Percentiles rank a stretch among this genome's conserved stretches.
phyloP scores from a whole-genome alignment of 2,888 invertebrate genomes.

The Tolmerus cingulatus region DNA sequence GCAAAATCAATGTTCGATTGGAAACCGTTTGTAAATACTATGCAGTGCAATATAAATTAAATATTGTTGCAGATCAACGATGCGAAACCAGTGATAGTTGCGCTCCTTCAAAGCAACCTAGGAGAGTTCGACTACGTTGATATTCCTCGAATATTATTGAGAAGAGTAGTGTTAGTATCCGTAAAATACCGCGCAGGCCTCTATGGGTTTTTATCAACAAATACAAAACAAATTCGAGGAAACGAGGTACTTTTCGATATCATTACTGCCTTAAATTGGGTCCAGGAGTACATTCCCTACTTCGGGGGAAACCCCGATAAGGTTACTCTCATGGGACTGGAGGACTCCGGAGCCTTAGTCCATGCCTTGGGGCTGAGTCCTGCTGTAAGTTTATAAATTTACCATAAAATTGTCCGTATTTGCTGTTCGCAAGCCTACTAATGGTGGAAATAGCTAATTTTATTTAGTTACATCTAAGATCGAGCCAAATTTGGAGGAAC shows the following conservation, averaged over 20 bases:
- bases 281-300: conserved; percentile 6
- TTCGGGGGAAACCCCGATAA: conserved; percentile 9
- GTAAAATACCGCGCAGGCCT: not conserved
- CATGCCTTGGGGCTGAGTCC: conserved; percentile 47
- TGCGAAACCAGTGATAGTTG: conserved; percentile 17
- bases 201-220: conserved; percentile 12
- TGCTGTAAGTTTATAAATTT: not conserved
- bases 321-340: conserved; percentile 5
- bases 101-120: conserved; percentile 2
- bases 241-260: conserved; percentile 10
- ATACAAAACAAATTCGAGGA: not conserved
- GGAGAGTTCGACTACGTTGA: not conserved
- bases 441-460: too few species aligned
- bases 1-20: too few species aligned
- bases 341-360: conserved; percentile 26
- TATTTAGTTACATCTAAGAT: not conserved
- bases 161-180: not conserved
- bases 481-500: too few species aligned
- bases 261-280: not conserved
- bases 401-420: not conserved
- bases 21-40: not conserved
- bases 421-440: too few species aligned
- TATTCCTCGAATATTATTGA: not conserved
- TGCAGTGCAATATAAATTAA: not conserved
- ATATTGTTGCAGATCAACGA: not conserved